Conservation (phyloP, 2,888 invertebrate genomes). For the Gryllus longicercus region DNA sequence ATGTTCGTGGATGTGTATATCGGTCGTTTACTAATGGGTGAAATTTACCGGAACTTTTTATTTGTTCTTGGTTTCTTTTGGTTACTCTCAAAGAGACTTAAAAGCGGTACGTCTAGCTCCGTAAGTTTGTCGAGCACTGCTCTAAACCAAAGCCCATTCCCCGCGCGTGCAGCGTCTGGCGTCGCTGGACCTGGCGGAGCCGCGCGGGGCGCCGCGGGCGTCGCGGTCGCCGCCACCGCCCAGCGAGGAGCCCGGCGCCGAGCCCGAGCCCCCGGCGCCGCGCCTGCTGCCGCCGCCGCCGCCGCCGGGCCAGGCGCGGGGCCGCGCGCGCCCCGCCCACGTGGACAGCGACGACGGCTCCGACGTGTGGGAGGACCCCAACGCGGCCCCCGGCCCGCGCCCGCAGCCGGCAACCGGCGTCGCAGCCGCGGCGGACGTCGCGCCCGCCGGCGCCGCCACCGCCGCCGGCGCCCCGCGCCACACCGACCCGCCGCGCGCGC, state of each 20-base stretch:
- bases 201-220: not conserved
- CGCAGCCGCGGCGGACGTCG: not conserved
- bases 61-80: no score
- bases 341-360: not conserved
- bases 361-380: not conserved
- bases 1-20: no score
- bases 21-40: no score
- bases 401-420: not conserved
- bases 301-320: not conserved
- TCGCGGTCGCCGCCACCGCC: not conserved
- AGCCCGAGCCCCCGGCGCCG: not conserved
- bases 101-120: no score
- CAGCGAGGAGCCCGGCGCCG: not conserved
- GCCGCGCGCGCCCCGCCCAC: not conserved
- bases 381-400: not conserved
- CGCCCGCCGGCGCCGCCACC: not conserved
- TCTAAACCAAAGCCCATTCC: no score
- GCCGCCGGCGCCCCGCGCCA: not conserved
- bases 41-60: no score
- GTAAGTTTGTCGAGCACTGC: no score
- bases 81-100: no score
- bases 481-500: not conserved
- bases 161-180: not conserved
- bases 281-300: not conserved
- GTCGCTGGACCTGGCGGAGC: conserved; percentile 8